Base-by-base conservation (phyloP, 2,113 vertebrate species). In the Ondatra zibethicus region DNA sequence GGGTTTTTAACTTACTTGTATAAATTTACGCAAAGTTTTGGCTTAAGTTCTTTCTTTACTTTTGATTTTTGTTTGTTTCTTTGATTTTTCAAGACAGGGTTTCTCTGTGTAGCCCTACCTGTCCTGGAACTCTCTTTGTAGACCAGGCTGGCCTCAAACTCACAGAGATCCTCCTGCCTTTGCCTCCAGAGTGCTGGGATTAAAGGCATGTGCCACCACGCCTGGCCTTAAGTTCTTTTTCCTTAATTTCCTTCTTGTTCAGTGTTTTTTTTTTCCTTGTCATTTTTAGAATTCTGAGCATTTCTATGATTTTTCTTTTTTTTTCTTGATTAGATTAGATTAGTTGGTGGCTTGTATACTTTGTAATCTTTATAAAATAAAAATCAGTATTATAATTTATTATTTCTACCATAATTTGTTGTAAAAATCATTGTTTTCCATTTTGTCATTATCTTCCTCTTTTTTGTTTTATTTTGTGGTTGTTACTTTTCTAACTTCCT, bases 401-500 rank as follows among this genome's bases (percentile, higher is more conserved):
- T 75, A 39, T 65, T 92, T 87, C 61, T 77, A 77, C 12, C 61
- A 52, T 77, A 29, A n/a, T 66, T 75, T 76, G 2, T 63, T 87
- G 72, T 55, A 66, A 76, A 66, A 92, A 81, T 91, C 36, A 82
- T 33, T 5, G 19, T 31, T 61, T 80, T 72, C 31, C 16, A 39
- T 70, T 94, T 88, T 85, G 33, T 91, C 42, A 68, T 88, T 42
- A 31, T 76, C 77, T 87, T 9, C 17, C 7, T 42, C 39, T 33
- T 33, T 42, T 77, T 81, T n/a, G 27, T n/a, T 91, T 90, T 58
- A 27, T 21, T 84, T 66, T 47, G 2, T 85, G 17, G 13, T 84
- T 45, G 13, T 61, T 63, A 17, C n/a, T 96, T 75, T 91, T 84
- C 39, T 72, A 36, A 77, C 86, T 84, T 92, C 19, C 65, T 89